phyloP scores from a whole-genome alignment of 1,140 invertebrate species.

The Pseudomyrmex flavicornis region DNA sequence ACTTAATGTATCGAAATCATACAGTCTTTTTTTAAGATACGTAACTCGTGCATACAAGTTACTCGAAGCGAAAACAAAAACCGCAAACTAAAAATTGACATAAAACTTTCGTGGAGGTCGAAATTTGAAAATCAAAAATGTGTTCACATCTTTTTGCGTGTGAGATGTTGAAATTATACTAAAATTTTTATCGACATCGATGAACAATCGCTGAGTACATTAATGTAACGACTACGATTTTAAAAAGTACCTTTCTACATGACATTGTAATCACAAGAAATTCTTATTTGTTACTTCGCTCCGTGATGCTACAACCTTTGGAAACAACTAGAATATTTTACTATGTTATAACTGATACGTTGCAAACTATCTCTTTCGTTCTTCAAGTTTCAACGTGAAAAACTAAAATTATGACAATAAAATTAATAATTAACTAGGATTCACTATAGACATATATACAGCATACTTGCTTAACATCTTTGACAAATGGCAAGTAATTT shows the following conservation, averaged over 20 bases:
- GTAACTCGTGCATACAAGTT: not conserved
- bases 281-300: conserved; percentile 36
- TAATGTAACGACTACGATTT: conserved; percentile 34
- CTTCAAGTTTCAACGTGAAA: conserved; percentile 1
- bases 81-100: not conserved
- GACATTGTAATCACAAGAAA: conserved; percentile 66
- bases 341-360: conserved; percentile 4
- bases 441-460: conserved; percentile 79
- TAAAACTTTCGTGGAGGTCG: not conserved
- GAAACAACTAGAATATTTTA: conserved; percentile 28
- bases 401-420: conserved; percentile 49
- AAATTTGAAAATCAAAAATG: not conserved
- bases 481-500: conserved; percentile 60
- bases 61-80: not conserved
- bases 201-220: conserved; percentile 36
- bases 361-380: not conserved
- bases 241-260: conserved; percentile 43
- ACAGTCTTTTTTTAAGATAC: conserved; percentile 13
- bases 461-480: conserved; percentile 68
- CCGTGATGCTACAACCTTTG: conserved; percentile 32
- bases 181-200: conserved; percentile 50
- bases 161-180: not conserved
- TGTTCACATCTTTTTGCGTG: not conserved
- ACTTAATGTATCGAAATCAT: not conserved
- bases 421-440: conserved; percentile 73